These are phyloP conservation scores for Nephila pilipes DNA, from an alignment of 1,140 invertebrate genomes.

Conservation along the genomic window DNA sequence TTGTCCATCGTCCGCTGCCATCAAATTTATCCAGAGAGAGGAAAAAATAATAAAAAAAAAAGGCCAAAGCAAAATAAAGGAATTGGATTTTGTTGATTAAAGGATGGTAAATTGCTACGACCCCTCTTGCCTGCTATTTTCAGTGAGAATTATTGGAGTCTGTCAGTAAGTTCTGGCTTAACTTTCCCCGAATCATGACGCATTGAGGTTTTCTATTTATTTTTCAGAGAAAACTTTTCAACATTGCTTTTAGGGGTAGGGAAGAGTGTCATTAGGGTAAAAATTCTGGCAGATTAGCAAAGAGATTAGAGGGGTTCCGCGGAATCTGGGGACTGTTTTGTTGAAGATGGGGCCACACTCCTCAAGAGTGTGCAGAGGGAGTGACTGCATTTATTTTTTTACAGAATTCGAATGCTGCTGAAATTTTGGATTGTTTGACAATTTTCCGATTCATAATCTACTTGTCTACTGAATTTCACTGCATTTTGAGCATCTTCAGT, in stretches of 20 bases:
- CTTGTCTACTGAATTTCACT: no score
- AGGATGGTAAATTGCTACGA: conserved; percentile 6
- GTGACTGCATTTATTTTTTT: no score
- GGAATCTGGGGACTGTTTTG: neutral
- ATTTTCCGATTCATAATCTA: no score
- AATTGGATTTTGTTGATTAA: conserved; percentile 62
- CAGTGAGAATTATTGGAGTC: neutral
- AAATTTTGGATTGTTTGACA: no score
- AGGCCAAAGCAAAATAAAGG: conserved; percentile 1
- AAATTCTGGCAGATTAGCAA: conserved; percentile 10
- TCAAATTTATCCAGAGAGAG: conserved; percentile 10
- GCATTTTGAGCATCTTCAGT: no score
- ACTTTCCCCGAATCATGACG: neutral
- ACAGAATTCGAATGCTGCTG: no score
- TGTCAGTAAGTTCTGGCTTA: neutral
- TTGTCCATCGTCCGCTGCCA: conserved; percentile 39
- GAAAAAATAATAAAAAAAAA: neutral
- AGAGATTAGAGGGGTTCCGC: neutral
- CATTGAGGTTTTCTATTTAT: conserved; percentile 25
- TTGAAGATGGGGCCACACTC: neutral
- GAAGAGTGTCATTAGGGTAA: neutral
- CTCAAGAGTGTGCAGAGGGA: neutral
- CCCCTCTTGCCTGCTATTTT: neutral
- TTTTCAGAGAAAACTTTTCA: neutral
- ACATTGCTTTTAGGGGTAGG: neutral